Conservation (phyloP, 2,113 vertebrate genomes). For the Microcebus tavaratra region DNA sequence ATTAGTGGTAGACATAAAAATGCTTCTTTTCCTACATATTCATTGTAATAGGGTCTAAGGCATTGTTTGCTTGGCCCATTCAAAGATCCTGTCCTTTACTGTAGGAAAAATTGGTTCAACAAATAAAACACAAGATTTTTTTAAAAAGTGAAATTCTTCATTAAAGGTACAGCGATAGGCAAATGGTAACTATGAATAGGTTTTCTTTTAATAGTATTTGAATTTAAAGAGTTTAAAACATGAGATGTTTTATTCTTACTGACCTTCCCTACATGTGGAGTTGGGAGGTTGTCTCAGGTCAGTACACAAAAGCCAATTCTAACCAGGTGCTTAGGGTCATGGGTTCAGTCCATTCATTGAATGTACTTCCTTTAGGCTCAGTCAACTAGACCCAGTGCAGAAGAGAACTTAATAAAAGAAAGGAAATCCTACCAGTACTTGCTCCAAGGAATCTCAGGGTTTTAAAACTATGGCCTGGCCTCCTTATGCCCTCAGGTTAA, state of each 20-base stretch:
- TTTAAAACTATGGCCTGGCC: slow-evolving; percentile 47
- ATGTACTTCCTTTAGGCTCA: slow-evolving; percentile 37
- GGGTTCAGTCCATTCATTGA: slow-evolving; percentile 33
- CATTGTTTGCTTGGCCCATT: background rate
- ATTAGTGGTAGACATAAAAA: background rate
- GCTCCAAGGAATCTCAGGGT: slow-evolving; percentile 10
- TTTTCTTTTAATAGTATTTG: background rate
- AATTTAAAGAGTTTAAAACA: background rate
- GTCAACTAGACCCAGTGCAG: slow-evolving; percentile 37
- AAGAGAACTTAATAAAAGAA: slow-evolving; percentile 62
- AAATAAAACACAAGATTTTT: background rate
- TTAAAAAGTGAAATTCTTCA: background rate
- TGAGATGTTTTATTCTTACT: background rate
- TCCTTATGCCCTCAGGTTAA: slow-evolving; percentile 61
- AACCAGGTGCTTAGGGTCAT: slow-evolving; percentile 33
- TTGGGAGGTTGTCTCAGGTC: background rate
- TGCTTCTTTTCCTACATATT: background rate
- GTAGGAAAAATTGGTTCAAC: background rate
- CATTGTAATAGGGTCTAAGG: background rate
- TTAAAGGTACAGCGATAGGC: background rate
- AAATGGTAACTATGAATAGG: background rate
- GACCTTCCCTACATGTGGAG: background rate
- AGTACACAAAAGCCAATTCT: slow-evolving; percentile 54
- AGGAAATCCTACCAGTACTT: slow-evolving; percentile 63
- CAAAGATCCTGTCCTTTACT: background rate